Conservation (phyloP, 2,888 invertebrate genomes). For the Gastracanthus pulcherrimus region DNA sequence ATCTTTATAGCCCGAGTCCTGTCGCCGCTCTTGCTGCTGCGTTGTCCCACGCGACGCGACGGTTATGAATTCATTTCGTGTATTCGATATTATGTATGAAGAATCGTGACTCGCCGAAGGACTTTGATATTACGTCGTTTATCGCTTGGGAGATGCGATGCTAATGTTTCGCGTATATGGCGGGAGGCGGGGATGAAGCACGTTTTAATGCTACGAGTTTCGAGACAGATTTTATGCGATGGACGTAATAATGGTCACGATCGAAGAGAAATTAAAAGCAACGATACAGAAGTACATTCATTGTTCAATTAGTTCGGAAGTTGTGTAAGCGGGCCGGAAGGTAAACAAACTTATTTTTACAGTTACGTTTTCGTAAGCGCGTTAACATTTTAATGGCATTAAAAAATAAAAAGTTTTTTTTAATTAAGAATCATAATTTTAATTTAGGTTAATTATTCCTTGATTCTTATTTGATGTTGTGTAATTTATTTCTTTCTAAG, state of each 20-base stretch:
- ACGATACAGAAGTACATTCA: not conserved
- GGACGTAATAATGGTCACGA: not conserved
- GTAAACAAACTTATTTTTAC: not conserved
- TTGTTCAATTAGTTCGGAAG: constrained; percentile 1
- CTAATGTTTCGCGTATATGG: not conserved
- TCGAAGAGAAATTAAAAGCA: not conserved
- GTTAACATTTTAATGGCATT: not conserved
- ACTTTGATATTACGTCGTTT: not conserved
- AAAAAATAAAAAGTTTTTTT: not conserved
- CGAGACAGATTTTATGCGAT: not conserved
- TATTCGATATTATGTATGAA: not conserved
- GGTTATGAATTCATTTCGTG: constrained; percentile 19
- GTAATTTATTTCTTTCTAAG: not conserved
- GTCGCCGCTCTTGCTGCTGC: no score
- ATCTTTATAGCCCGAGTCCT: no score
- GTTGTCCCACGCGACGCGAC: not conserved
- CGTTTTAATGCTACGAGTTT: not conserved
- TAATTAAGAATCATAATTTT: no score
- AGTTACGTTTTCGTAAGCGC: not conserved
- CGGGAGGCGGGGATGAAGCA: not conserved
- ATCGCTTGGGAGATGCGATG: not conserved
- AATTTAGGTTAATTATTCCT: no score
- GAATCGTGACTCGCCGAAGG: not conserved
- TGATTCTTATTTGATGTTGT: not conserved
- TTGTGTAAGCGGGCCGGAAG: not conserved